Percentiles rank a stretch among this genome's conserved stretches.
phyloP scores from a whole-genome alignment of 2,888 invertebrate genomes.

The Synanthedon tipuliformis region DNA sequence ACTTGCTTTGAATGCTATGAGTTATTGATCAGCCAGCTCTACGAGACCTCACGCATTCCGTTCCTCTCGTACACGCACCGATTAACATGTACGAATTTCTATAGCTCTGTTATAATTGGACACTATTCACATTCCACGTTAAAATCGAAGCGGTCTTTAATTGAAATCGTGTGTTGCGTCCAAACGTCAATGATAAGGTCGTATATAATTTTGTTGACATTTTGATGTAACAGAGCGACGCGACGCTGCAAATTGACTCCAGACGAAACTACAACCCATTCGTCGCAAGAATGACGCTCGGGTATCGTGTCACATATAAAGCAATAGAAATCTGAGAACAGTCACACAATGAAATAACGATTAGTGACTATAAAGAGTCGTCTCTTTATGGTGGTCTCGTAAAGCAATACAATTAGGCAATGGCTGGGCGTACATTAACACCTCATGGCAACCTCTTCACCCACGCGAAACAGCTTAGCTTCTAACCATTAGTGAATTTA shows the following conservation, averaged over 20 bases:
- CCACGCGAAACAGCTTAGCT: constrained; percentile 43
- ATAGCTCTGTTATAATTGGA: constrained; percentile 37
- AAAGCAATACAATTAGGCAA: constrained; percentile 67
- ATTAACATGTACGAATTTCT: constrained; percentile 14
- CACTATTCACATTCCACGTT: constrained; percentile 47
- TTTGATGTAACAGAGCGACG: constrained; percentile 16
- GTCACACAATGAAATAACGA: constrained; percentile 41
- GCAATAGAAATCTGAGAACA: constrained; percentile 5
- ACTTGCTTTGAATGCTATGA: constrained; percentile 56
- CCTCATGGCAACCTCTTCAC: constrained; percentile 46
- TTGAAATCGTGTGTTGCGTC: constrained; percentile 67
- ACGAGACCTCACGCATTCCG: constrained; percentile 27
- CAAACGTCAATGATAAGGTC: constrained; percentile 47
- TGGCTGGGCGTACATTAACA: constrained; percentile 56
- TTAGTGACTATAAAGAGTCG: constrained; percentile 50
- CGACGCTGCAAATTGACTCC: constrained; percentile 28
- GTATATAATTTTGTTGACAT: constrained; percentile 33
- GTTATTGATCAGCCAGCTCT: constrained; percentile 41
- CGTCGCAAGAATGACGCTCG: too few species aligned
- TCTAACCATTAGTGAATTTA: constrained; percentile 36
- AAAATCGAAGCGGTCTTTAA: constrained; percentile 58
- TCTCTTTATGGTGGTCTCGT: constrained; percentile 51
- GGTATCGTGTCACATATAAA: background rate
- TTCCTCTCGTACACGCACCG: constrained; percentile 14
- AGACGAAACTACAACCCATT: background rate